Evolutionary conservation across 2,113 vertebrate species (phyloP).

Genomic region (Phasianus colchicus): DNA sequence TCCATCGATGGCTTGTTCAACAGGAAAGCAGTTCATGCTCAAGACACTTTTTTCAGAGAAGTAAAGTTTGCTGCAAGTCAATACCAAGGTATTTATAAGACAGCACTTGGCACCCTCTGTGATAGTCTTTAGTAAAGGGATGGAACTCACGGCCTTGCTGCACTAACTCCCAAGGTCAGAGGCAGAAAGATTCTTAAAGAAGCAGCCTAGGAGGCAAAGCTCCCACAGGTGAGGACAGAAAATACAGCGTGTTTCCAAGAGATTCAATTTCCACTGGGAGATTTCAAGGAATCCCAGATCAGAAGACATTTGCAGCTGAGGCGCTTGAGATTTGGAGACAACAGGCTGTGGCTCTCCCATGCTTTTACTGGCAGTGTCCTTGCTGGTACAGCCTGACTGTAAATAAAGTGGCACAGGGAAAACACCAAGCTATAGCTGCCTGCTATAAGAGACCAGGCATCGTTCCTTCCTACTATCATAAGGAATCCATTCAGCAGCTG

Average conservation of each 20-base stretch:
- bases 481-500: constrained; percentile 37
- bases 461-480: not conserved
- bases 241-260: not conserved
- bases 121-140: not conserved
- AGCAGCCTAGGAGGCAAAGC: not conserved
- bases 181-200: not conserved
- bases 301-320: accelerated
- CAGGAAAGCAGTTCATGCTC: not conserved
- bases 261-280: not conserved
- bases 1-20: not conserved
- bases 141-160: accelerated
- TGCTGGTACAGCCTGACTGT: not conserved
- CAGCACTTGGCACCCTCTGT: not conserved
- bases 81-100: not conserved
- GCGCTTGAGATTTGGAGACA: not conserved
- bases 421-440: not conserved
- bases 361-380: not conserved
- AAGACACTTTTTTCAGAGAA: not conserved
- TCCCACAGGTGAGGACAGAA: not conserved
- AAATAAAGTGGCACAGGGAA: not conserved
- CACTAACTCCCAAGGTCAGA: accelerated
- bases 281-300: not conserved
- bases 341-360: not conserved
- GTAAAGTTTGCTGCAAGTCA: not conserved
- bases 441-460: not conserved